Percentiles rank a stretch among this genome's conserved stretches.
Conservation (phyloP, 2,888 invertebrate genomes). For the Crepidodera aurea region DNA sequence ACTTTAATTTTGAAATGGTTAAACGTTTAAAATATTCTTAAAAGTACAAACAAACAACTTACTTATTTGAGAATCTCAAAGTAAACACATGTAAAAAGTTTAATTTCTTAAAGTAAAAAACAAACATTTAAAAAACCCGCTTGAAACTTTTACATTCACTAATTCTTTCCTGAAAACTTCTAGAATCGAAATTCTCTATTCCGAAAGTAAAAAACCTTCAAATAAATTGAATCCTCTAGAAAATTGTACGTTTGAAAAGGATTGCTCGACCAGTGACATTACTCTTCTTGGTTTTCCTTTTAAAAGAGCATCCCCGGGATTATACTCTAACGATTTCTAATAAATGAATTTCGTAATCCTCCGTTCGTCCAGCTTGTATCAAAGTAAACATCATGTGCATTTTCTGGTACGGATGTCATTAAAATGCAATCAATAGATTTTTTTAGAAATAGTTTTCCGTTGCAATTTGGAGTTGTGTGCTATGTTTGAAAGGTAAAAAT, state of each 20-base stretch:
- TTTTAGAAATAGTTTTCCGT: neutral
- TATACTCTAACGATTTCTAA: conserved; percentile 28
- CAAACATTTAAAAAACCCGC: neutral
- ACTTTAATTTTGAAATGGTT: too few relatives aligned
- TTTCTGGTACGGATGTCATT: too few relatives aligned
- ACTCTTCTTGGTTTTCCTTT: conserved; percentile 29
- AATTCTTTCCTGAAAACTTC: neutral
- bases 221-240: conserved; percentile 33
- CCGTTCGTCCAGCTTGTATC: too few relatives aligned
- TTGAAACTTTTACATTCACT: neutral
- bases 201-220: conserved; percentile 25
- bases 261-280: conserved; percentile 35
- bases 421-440: too few relatives aligned
- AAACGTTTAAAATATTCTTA: too few relatives aligned
- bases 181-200: conserved; percentile 23
- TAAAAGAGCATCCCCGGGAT: conserved; percentile 23
- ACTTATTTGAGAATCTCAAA: too few relatives aligned
- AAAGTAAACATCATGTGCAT: too few relatives aligned
- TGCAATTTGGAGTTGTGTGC: too few relatives aligned
- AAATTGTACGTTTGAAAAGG: conserved; percentile 32
- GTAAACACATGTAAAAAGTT: neutral
- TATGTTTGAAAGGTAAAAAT: too few relatives aligned
- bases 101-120: neutral
- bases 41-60: too few relatives aligned
- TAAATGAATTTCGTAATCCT: conserved; percentile 30